A percentile compares a stretch with the other conserved stretches of the same genome.
Conservation (phyloP, 2,797 vertebrate genomes). For the Chloroceryle inda region DNA sequence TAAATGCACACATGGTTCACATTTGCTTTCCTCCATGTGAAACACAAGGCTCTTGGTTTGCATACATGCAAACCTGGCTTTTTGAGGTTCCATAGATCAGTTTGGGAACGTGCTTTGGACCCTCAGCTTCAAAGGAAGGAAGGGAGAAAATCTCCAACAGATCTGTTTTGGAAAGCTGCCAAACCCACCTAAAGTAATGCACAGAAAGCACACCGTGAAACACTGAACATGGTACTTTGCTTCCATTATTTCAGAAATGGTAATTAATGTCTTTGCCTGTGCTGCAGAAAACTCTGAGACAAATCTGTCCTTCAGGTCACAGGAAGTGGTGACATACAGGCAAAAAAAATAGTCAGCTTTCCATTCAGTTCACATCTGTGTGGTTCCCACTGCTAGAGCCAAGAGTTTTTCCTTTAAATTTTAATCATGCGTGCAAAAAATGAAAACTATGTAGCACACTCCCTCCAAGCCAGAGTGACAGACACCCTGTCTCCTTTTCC, state of each 20-base stretch:
- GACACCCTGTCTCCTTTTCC: neutral
- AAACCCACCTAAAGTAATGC: neutral
- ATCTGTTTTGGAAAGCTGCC: neutral
- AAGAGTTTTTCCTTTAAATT: neutral
- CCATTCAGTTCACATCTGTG: slow-evolving; percentile 15
- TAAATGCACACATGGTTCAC: fast-evolving
- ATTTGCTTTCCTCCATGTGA: neutral
- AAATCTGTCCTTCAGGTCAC: neutral
- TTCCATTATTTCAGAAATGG: neutral
- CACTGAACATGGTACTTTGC: neutral
- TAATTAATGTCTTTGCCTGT: neutral
- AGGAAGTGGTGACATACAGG: slow-evolving; percentile 31
- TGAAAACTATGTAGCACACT: neutral
- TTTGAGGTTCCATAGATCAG: neutral
- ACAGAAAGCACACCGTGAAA: neutral
- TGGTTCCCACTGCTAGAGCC: slow-evolving; percentile 39
- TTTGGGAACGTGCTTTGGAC: neutral
- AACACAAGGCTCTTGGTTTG: neutral
- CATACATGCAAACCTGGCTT: neutral
- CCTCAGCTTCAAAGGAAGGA: neutral
- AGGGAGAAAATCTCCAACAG: neutral
- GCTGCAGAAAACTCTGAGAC: neutral
- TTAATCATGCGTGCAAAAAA: slow-evolving; percentile 42
- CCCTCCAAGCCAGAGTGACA: neutral
- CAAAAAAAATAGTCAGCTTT: neutral